Evolutionary conservation across 2,888 invertebrate species (phyloP), one percentile per base, ranked within the genome.

Genomic region (Drosophila parthenogenetica): DNA sequence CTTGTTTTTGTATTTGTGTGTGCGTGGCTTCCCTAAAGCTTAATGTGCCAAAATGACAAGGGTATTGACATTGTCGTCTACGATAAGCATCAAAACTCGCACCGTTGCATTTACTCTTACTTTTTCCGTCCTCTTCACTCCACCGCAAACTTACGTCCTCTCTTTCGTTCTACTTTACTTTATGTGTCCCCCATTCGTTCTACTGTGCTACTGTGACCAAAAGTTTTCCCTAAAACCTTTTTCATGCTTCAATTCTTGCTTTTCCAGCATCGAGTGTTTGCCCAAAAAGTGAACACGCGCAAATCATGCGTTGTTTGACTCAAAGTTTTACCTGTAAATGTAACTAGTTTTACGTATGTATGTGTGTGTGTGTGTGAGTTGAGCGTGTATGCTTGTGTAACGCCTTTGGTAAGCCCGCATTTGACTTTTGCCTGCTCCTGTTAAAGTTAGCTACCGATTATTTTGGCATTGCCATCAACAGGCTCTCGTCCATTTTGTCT

Each of bases 51-150:
- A 51, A 55, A 51, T 84, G 85, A 85, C 87, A 89, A 75, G 87
- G 87, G 81, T 77, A 87, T 84, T 83, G 87, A 77, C 87, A 88
- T 83, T 88, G 73, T 80, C 64, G 75, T 64, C 76, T 63, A 62
- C 48, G 62, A 57, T 74, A 66, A 81, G 58, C 77, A 77, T 73
- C 54, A 51, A 62, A 75, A 50, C 69, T 82, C 69, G 59, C 79
- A 60, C 57, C 37, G 63, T 61, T 79, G 79, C 76, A 79, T 71
- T 77, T 62, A 35, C 63, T 69, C 69, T 61, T 19, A 55, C 51
- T 58, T 60, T 55, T 13, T 8, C 51, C 57, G 16, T 37, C 19
- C 11, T 3, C 16, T 7, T n/a, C 35, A 35, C 5, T 53, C 14
- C 19, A 13, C 17, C 17, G 19, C 3, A 16, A 40, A 40, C 7